Percentiles rank a stretch among this genome's conserved stretches.
Evolutionary conservation across 2,113 vertebrate genomes (phyloP).

Genomic region (Gymnorhina tibicen): DNA sequence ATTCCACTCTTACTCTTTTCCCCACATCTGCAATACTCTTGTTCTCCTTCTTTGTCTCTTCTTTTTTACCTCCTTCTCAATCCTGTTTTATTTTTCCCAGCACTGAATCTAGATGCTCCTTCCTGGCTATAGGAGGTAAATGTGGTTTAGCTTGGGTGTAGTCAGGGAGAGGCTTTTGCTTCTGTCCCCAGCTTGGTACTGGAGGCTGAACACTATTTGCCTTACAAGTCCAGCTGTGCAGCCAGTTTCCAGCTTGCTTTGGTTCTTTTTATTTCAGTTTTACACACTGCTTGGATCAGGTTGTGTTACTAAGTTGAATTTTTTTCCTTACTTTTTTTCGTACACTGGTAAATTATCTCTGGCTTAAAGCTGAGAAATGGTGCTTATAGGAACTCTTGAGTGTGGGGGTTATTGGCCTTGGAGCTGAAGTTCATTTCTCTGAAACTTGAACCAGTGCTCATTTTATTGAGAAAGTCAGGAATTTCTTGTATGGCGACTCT

Average conservation of each 20-base stretch:
- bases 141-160: background rate
- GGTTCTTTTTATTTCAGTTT: background rate
- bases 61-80: background rate
- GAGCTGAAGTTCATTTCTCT: background rate
- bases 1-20: background rate
- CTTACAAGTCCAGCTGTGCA: background rate
- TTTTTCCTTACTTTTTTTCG: background rate
- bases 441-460: background rate
- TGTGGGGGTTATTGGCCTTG: background rate
- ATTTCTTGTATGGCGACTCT: background rate
- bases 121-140: background rate
- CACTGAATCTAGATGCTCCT: background rate
- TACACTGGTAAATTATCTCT: background rate
- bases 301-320: background rate
- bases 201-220: background rate
- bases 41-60: background rate
- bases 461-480: background rate
- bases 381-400: background rate
- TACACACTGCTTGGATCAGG: background rate
- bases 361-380: background rate
- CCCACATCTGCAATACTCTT: background rate
- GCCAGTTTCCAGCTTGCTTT: background rate
- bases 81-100: background rate
- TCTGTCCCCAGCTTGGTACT: background rate
- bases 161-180: background rate